A percentile compares a stretch with the other conserved stretches of the same genome.
Evolutionary conservation across 1,140 invertebrate species (phyloP).

Genomic region (Drosophila nigrodunni): DNA sequence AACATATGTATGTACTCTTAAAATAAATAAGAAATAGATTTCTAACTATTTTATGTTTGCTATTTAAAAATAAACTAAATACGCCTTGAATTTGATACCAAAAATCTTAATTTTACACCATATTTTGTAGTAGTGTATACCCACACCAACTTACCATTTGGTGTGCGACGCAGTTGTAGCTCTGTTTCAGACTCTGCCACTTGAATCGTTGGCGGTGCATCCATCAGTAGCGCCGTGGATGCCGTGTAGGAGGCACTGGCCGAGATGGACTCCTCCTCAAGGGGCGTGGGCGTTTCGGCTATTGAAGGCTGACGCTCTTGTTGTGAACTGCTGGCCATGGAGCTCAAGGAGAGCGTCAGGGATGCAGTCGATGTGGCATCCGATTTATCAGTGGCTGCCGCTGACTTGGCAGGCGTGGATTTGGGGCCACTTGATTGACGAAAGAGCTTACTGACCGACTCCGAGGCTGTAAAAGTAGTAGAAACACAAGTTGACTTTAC

Average conservation of each 20-base stretch:
- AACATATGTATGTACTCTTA: too few species aligned
- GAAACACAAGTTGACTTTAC: conserved; percentile 44
- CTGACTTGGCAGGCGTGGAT: conserved; percentile 61
- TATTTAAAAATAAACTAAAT: too few species aligned
- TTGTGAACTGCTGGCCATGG: conserved; percentile 63
- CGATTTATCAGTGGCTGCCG: conserved; percentile 59
- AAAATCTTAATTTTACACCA: too few species aligned
- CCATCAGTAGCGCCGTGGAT: conserved; percentile 72
- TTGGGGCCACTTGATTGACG: conserved; percentile 74
- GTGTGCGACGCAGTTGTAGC: conserved; percentile 57
- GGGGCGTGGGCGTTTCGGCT: conserved; percentile 61
- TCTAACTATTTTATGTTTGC: too few species aligned
- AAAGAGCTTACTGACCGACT: conserved; percentile 84
- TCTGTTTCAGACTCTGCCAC: conserved; percentile 28
- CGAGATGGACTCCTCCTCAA: conserved; percentile 62
- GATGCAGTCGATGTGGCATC: conserved; percentile 69
- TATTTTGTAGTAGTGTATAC: too few species aligned
- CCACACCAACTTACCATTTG: conserved; percentile 61
- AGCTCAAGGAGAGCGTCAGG: conserved; percentile 73
- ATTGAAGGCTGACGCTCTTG: conserved; percentile 61
- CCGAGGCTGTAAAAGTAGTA: conserved; percentile 69
- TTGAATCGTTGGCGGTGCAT: conserved; percentile 40
- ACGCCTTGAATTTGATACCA: too few species aligned
- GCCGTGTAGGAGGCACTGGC: conserved; percentile 68
- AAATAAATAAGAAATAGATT: too few species aligned